Conservation (phyloP, 2,888 invertebrate genomes). For the Lottia scabra region DNA sequence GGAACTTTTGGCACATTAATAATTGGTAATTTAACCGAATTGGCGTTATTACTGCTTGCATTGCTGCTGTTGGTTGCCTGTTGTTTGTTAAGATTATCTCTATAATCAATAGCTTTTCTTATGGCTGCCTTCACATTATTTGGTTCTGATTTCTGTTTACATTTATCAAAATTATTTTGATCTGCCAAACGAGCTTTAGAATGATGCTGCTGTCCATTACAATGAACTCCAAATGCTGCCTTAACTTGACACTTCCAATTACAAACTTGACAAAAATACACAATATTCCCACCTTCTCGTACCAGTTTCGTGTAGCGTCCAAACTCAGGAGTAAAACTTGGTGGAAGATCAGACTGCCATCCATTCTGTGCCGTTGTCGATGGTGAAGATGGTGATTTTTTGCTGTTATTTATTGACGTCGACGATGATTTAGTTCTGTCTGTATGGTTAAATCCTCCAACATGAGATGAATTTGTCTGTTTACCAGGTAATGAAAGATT, state of each 20-base stretch:
- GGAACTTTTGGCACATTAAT: slow-evolving; percentile 5
- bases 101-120: background rate
- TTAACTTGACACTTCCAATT: slow-evolving; percentile 56
- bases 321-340: slow-evolving; percentile 52
- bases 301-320: slow-evolving; percentile 55
- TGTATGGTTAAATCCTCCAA: background rate
- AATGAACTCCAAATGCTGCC: slow-evolving; percentile 50
- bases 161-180: slow-evolving; percentile 19
- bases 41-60: background rate
- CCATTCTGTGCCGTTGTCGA: background rate
- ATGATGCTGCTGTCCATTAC: slow-evolving; percentile 41
- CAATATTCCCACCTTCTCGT: slow-evolving; percentile 56
- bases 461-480: background rate
- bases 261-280: slow-evolving; percentile 58
- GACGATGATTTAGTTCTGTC: background rate
- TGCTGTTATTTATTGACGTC: background rate
- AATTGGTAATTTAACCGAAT: background rate
- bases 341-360: background rate
- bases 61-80: background rate
- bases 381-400: slow-evolving; percentile 1
- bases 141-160: slow-evolving; percentile 2
- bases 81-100: background rate
- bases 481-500: background rate
- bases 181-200: slow-evolving; percentile 40
- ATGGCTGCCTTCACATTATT: slow-evolving; percentile 2